Percentiles rank a stretch among this genome's conserved stretches.
Evolutionary conservation across 2,113 vertebrate species (phyloP).

Genomic region (Neolamprologus modestus): DNA sequence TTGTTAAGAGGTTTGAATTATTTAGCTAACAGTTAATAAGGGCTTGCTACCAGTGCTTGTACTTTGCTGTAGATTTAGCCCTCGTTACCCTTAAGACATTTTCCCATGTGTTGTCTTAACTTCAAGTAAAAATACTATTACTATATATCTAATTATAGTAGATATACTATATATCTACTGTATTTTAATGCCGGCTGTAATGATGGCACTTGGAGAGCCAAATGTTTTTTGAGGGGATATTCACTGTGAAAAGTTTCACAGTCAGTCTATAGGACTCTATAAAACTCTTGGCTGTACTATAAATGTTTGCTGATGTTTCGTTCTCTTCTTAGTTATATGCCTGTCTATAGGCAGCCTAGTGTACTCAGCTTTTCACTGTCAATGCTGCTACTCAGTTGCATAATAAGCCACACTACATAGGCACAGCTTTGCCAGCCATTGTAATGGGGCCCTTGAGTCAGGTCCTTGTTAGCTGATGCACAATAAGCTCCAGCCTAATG

Average conservation of each 20-base stretch:
- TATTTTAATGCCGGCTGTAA: not conserved
- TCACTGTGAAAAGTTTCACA: not conserved
- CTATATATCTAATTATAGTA: not conserved
- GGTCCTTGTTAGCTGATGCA: slow-evolving; percentile 51
- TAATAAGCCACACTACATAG: slow-evolving; percentile 15
- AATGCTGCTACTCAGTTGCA: slow-evolving; percentile 19
- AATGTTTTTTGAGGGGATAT: not conserved
- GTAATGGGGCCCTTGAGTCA: slow-evolving; percentile 56
- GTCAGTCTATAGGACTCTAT: not conserved
- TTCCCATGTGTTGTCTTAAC: not conserved
- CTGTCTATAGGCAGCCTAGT: not conserved
- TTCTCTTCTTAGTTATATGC: not conserved
- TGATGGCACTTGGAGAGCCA: not conserved
- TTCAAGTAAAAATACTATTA: not conserved
- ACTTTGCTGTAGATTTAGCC: not conserved
- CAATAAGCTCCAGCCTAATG: slow-evolving; percentile 57
- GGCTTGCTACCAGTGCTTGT: not conserved
- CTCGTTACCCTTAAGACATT: not conserved
- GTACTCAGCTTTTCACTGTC: not conserved
- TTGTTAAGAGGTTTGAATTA: not conserved
- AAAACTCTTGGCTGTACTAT: not conserved
- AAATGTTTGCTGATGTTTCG: not conserved
- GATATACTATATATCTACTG: not conserved
- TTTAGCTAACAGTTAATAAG: not conserved
- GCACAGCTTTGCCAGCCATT: slow-evolving; percentile 9